These are phyloP conservation scores for Pocillopora verrucosa DNA, from an alignment of 64 coral and sea anemone species.

Conservation along the genomic window DNA sequence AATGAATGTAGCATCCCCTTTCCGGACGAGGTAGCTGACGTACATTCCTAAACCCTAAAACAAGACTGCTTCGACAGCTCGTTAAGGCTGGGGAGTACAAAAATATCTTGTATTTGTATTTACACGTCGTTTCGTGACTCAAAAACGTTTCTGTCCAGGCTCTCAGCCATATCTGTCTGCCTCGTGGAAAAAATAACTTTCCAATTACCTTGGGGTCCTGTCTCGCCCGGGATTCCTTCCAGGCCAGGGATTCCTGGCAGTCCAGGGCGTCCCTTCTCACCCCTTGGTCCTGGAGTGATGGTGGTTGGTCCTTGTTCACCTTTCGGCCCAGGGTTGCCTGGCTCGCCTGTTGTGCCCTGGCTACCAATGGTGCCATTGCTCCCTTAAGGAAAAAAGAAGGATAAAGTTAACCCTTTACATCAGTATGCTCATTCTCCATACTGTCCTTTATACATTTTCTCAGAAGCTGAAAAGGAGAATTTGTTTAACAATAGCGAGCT, in stretches of 20 bases:
- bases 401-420: not conserved
- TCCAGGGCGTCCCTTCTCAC: not conserved
- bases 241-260: not conserved
- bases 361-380: not conserved
- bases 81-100: too few relatives aligned
- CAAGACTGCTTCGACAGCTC: too few relatives aligned
- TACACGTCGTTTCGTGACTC: too few relatives aligned
- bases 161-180: not conserved
- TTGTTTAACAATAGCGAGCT: too few relatives aligned
- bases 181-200: not conserved
- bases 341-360: not conserved
- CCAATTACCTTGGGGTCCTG: conserved; percentile 46
- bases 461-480: too few relatives aligned
- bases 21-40: too few relatives aligned
- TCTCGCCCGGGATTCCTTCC: conserved; percentile 21
- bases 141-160: too few relatives aligned
- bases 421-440: not conserved
- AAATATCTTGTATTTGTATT: too few relatives aligned
- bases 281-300: conserved; percentile 15
- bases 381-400: not conserved
- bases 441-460: too few relatives aligned
- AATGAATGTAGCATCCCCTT: too few relatives aligned
- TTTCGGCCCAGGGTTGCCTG: not conserved
- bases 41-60: too few relatives aligned
- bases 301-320: conserved; percentile 19